phyloP scores from a whole-genome alignment of 2,888 invertebrate genomes.

The Pomacea canaliculata region DNA sequence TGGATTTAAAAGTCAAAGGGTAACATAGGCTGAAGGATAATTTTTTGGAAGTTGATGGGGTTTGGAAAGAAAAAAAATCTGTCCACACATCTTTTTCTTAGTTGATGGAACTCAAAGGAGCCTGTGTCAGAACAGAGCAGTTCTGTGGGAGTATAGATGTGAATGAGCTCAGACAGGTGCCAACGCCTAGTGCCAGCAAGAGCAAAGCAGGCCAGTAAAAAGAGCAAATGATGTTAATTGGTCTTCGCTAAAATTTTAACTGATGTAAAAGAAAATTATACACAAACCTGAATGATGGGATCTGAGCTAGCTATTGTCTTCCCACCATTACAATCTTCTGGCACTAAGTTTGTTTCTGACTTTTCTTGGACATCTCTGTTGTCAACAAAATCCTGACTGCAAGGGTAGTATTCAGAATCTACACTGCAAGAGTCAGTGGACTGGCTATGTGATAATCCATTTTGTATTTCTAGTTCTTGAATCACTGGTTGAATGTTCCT shows the following conservation, averaged over 20 bases:
- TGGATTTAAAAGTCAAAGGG: too few species aligned
- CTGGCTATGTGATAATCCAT: slow-evolving; percentile 1
- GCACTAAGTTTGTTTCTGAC: neutral
- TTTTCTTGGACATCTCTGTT: slow-evolving; percentile 18
- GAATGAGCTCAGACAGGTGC: too few species aligned
- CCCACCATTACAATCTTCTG: neutral
- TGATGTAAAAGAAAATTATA: neutral
- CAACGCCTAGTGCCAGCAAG: too few species aligned
- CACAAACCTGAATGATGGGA: neutral
- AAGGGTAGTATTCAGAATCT: slow-evolving; percentile 14
- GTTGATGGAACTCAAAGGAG: too few species aligned
- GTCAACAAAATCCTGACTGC: slow-evolving; percentile 28
- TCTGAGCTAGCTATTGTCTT: neutral
- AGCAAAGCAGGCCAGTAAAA: too few species aligned
- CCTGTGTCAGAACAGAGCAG: too few species aligned
- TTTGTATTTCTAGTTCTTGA: neutral
- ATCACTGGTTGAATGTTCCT: neutral
- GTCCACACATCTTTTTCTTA: too few species aligned
- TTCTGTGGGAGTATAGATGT: too few species aligned
- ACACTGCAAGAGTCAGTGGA: slow-evolving; percentile 11
- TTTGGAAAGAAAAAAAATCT: too few species aligned
- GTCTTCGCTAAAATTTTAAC: neutral
- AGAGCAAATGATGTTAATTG: neutral
- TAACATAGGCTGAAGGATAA: too few species aligned
- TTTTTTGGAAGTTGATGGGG: too few species aligned